Evolutionary conservation across 2,888 invertebrate species (phyloP).

Genomic region (Diabrotica balteata): DNA sequence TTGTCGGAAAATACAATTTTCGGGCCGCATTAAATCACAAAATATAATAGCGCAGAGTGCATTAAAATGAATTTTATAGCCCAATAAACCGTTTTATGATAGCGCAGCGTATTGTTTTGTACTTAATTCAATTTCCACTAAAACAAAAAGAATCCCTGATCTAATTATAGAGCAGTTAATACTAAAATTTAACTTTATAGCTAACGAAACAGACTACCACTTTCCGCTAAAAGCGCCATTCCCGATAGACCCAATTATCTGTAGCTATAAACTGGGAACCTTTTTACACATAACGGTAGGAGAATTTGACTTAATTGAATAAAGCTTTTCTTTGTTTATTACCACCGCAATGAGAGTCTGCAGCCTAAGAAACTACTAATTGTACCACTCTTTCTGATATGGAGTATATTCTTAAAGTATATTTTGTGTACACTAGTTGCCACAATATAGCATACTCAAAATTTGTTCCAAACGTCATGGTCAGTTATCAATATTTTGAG

Average conservation of each 20-base stretch:
- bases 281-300: no score
- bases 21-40: conserved; percentile 8
- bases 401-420: no score
- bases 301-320: no score
- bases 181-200: conserved; percentile 12
- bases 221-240: conserved; percentile 16
- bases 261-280: no score
- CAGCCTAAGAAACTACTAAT: no score
- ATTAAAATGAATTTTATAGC: conserved; percentile 19
- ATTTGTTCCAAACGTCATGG: no score
- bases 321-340: no score
- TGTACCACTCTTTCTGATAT: no score
- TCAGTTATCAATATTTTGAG: no score
- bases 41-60: conserved; percentile 12
- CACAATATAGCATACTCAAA: no score
- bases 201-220: conserved; percentile 18
- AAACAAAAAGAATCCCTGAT: conserved; percentile 14
- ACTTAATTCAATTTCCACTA: conserved; percentile 14
- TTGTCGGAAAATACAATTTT: not conserved
- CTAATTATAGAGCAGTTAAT: conserved; percentile 21
- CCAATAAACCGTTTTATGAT: conserved; percentile 24
- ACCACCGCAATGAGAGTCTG: no score
- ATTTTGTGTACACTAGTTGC: no score
- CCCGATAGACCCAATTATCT: not conserved
- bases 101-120: conserved; percentile 17